Conservation (phyloP, 2,113 vertebrate species). For the Numida meleagris region DNA sequence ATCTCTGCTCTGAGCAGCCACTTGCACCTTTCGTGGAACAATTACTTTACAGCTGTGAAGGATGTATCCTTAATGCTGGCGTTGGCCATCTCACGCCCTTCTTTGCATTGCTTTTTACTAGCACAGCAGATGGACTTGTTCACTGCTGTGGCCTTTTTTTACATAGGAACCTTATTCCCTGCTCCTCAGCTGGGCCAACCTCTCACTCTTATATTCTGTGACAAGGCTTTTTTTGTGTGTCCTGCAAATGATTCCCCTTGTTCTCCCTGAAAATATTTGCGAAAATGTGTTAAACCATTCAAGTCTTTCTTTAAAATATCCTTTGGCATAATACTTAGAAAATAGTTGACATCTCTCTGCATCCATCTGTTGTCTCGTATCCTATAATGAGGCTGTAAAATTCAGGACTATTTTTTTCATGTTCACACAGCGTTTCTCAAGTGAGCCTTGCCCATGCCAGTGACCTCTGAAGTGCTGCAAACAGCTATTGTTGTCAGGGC, state of each 20-base stretch:
- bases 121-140: neutral
- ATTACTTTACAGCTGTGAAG: neutral
- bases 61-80: neutral
- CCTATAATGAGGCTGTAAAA: conserved; percentile 11
- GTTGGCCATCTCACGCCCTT: neutral
- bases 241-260: neutral
- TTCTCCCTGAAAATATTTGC: neutral
- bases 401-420: neutral
- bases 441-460: neutral
- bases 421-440: neutral
- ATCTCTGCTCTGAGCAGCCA: neutral
- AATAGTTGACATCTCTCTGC: neutral
- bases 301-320: conserved; percentile 32
- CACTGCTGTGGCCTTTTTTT: neutral
- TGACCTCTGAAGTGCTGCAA: neutral
- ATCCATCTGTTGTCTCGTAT: conserved; percentile 32
- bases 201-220: neutral
- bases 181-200: neutral
- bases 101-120: neutral
- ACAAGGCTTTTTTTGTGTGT: neutral
- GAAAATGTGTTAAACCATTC: neutral
- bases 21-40: neutral
- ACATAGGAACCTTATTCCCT: neutral
- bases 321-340: neutral
- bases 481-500: neutral